Evolutionary conservation across 2,797 vertebrate species (phyloP).

Genomic region (Cygnus olor): DNA sequence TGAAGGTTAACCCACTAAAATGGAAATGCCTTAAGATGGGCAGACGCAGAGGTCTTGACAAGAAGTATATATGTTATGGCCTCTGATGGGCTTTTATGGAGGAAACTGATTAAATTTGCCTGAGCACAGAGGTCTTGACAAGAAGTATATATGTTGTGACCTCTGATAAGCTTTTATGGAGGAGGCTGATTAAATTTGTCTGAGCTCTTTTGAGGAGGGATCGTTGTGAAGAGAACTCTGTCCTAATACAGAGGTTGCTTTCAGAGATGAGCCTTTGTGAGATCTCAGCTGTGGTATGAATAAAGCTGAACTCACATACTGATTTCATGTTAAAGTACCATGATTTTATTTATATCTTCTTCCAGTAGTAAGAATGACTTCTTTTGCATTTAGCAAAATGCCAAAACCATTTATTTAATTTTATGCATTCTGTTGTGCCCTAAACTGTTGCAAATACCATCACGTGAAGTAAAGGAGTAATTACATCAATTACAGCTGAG

Average conservation of each 20-base stretch:
- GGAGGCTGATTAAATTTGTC: neutral
- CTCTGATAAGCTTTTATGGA: neutral
- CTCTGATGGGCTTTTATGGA: neutral
- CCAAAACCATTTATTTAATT: neutral
- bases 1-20: neutral
- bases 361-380: neutral
- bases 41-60: neutral
- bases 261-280: neutral
- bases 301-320: neutral
- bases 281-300: neutral
- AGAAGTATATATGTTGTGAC: neutral
- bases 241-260: neutral
- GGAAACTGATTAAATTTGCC: neutral
- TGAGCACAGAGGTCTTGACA: neutral
- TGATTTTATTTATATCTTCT: neutral
- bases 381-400: neutral
- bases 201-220: neutral
- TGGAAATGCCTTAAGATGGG: neutral
- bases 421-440: neutral
- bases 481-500: neutral
- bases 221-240: neutral
- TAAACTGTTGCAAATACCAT: neutral
- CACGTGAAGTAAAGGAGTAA: neutral
- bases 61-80: neutral
- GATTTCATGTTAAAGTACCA: neutral